Evolutionary conservation across 2,113 vertebrate species (phyloP).

Genomic region (Pterocles orientalis): DNA sequence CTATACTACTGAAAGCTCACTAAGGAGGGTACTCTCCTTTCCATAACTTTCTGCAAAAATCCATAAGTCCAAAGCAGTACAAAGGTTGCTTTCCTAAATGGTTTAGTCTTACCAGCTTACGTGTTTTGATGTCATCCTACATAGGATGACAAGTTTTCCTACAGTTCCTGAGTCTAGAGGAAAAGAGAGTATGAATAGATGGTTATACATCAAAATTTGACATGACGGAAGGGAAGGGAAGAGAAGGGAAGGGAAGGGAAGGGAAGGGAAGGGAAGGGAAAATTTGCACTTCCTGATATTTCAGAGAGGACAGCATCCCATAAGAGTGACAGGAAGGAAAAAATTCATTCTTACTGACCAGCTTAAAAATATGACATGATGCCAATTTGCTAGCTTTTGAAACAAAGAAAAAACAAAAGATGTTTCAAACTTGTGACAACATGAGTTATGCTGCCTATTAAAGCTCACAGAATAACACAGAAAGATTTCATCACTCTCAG

Average conservation of each 20-base stretch:
- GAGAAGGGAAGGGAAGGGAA: background rate
- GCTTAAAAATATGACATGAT: background rate
- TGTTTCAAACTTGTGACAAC: background rate
- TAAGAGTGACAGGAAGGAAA: background rate
- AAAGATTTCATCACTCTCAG: background rate
- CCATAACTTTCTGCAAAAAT: background rate
- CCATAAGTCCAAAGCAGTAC: background rate
- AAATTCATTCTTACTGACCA: background rate
- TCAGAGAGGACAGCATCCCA: background rate
- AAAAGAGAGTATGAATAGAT: background rate
- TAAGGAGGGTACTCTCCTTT: background rate
- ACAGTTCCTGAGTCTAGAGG: background rate
- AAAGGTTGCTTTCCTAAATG: background rate
- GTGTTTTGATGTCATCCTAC: background rate
- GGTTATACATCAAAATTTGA: background rate
- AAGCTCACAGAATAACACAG: background rate
- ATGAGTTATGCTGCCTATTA: background rate
- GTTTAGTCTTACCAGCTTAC: background rate
- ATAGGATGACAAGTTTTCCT: background rate
- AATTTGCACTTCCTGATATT: background rate
- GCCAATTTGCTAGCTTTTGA: background rate
- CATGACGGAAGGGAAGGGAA: background rate
- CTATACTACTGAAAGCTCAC: background rate
- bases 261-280: background rate
- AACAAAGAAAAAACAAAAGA: background rate